Evolutionary conservation across 2,797 vertebrate species (phyloP), one percentile per base, ranked within the genome.

Genomic region (Pampus argenteus): DNA sequence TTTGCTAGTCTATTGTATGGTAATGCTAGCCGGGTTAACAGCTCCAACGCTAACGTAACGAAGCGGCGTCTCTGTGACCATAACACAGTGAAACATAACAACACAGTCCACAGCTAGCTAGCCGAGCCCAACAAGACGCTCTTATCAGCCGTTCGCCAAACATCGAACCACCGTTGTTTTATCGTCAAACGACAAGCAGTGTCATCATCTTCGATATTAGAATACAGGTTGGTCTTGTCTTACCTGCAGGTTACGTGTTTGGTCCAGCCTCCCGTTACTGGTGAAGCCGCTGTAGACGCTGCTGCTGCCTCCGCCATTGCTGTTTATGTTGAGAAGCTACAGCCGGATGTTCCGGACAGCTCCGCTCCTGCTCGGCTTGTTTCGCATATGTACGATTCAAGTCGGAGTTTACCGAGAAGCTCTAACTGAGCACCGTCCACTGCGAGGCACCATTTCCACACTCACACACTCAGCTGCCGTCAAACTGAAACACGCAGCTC

Each of bases 221-320:
- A 3, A 8, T 0, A 1, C 18, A 36, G 2, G 9, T 3, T 3
- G 1, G 49, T 20, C n/a, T 34, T 26, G 40, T 86, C 85, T 89
- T 76, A 97, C 96, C 97, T 96, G 96, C 97, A 98, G 90, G 96
- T 96, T 92, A 98, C 97, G 93, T 98, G 95, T 89, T 97, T 97
- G 9, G 97, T 98, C 97, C 97, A 98, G 85, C 96, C 95, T 92
- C 95, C 94, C 69, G 91, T 78, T 66, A 82, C 83, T 82, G 85
- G 77, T 76, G 94, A 76, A 92, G 93, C 91, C 85, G 85, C 91
- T 85, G 90, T 86, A 77, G 93, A 91, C 87, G 93, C 93, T 91
- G 95, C 96, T 91, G 96, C 96, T 95, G 97, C 97, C 96, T 98
- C 97, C 96, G 97, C 97, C 97, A 98, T 98, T 94, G 95, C 96